Percentiles rank a stretch among this genome's conserved stretches.
Evolutionary conservation across 2,113 vertebrate genomes (phyloP).

Genomic region (Todiramphus saurophagus): DNA sequence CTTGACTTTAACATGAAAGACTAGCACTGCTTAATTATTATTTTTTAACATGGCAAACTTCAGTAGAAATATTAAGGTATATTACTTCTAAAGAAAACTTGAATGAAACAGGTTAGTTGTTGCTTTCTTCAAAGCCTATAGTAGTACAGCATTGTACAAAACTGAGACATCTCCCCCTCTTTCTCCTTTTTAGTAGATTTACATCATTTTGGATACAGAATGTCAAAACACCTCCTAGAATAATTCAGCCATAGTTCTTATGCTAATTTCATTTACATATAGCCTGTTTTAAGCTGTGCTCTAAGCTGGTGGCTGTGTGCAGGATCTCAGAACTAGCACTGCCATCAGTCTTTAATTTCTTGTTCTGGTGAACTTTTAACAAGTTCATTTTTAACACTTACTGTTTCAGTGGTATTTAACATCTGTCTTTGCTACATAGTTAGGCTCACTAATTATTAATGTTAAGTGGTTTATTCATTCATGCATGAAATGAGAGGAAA

Average conservation of each 20-base stretch:
- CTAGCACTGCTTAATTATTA: neutral
- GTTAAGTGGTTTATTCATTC: neutral
- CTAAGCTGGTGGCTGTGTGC: neutral
- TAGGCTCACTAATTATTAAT: neutral
- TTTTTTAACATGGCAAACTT: neutral
- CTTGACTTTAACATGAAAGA: neutral
- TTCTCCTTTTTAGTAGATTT: neutral
- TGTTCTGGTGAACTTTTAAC: neutral
- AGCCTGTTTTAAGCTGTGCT: neutral
- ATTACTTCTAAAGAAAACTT: neutral
- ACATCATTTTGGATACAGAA: neutral
- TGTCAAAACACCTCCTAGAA: neutral
- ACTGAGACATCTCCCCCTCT: fast-evolving
- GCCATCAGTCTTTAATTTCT: neutral
- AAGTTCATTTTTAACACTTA: neutral
- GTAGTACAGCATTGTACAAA: neutral
- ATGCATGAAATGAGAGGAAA: neutral
- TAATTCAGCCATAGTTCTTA: neutral
- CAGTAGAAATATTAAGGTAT: neutral
- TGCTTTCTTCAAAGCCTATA: neutral
- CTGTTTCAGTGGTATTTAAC: neutral
- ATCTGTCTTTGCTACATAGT: neutral
- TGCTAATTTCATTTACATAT: neutral
- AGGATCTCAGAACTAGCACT: neutral
- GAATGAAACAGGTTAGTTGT: neutral